phyloP scores from a whole-genome alignment of 2,888 invertebrate genomes.

The Leptinotarsa peninsularis region DNA sequence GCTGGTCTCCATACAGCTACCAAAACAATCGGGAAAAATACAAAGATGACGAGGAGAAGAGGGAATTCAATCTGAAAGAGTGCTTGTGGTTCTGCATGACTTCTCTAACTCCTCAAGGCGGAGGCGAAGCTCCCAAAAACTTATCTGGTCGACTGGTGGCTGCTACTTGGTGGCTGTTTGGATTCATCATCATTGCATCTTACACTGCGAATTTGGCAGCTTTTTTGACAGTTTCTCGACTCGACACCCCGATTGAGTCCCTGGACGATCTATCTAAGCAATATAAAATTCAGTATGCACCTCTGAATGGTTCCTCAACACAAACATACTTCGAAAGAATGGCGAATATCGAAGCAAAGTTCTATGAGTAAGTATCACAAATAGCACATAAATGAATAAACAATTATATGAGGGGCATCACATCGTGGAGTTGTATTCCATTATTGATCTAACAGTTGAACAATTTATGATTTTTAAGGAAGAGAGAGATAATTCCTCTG shows the following conservation, averaged over 20 bases:
- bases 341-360: constrained; percentile 93
- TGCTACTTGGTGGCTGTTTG: constrained; percentile 99
- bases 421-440: too few relatives aligned
- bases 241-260: constrained; percentile 93
- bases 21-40: constrained; percentile 94
- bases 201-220: constrained; percentile 99
- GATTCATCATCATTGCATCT: constrained; percentile 98
- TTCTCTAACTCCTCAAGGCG: constrained; percentile 93
- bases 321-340: constrained; percentile 96
- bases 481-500: too few relatives aligned
- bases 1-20: constrained; percentile 97
- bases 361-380: constrained; percentile 83
- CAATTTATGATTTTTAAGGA: too few relatives aligned
- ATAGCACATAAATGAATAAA: too few relatives aligned
- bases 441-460: too few relatives aligned
- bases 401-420: too few relatives aligned
- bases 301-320: constrained; percentile 86
- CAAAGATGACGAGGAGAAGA: constrained; percentile 91
- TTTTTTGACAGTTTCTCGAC: constrained; percentile 92
- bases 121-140: constrained; percentile 96
- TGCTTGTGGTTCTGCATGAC: constrained; percentile 99
- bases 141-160: constrained; percentile 88
- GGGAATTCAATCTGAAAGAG: constrained; percentile 95
- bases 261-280: constrained; percentile 91
- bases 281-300: constrained; percentile 96